Base-by-base conservation (phyloP, 2,113 vertebrate genomes). In the human (Homo sapiens) region DNA sequence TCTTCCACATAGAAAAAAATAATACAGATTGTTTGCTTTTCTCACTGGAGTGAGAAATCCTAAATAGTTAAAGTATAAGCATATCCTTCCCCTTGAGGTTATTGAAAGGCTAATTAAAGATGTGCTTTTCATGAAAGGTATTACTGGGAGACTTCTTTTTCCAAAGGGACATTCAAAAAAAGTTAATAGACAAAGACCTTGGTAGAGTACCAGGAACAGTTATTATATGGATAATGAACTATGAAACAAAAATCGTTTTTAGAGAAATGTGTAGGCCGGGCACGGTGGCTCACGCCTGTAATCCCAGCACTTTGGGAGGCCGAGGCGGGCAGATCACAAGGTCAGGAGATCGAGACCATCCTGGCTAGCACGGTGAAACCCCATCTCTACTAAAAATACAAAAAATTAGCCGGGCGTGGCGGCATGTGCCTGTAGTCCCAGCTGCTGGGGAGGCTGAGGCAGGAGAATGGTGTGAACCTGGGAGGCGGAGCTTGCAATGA, bases 111-210 rank as follows among this genome's bases (percentile, higher is more conserved):
- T 98, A 98, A 96, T 98, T 97, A 96, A 97, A 96, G 79, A 96
- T 70, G 55, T 3, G 16, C 43, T 87, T 94, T 97, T 91, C 64
- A 40, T 93, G 27, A n/a, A 86, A 90, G 16, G 57, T 80, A 87
- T 82, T 92, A 73, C 64, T 89, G 38, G n/a, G n/a, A 94, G 38
- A 92, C 55, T 87, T 86, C 22, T 52, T 89, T 93, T 93, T 95
- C 93, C 75, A 83, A 92, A 91, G 48, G 11, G 55, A 97, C 96
- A 93, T 83, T 89, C 86, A 90, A 88, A 72, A 97, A 97, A 97
- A 73, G 93, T 96, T 98, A 98, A 96, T 96, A 89, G 82, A 96
- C 93, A 97, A 97, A 92, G 94, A 97, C 91, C 96, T 83, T 93
- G 16, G 61, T 68, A 83, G 7, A 82, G 43, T 30, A 91, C 27